Evolutionary conservation across 2,797 vertebrate species (phyloP).

Genomic region (Chlorospingus semifuscus): DNA sequence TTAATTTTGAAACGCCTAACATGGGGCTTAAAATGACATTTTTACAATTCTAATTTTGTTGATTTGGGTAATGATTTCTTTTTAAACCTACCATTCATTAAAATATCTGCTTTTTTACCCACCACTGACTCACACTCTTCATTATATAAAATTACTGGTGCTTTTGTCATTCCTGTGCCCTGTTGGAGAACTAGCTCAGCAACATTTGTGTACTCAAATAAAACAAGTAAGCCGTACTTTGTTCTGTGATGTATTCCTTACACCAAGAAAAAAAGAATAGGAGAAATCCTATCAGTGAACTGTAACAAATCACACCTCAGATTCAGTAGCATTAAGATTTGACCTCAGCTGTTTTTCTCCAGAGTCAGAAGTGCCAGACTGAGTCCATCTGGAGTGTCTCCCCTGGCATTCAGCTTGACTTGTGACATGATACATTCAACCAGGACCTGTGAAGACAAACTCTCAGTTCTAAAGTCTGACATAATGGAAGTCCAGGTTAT

Average conservation of each 20-base stretch:
- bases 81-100: constrained; percentile 26
- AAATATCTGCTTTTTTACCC: background rate
- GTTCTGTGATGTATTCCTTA: background rate
- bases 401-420: constrained; percentile 26
- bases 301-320: constrained; percentile 2
- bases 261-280: background rate
- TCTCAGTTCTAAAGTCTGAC: background rate
- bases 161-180: constrained; percentile 2
- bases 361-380: constrained; percentile 11
- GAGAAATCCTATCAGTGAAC: background rate
- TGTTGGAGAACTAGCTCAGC: constrained; percentile 15
- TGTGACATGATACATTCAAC: background rate
- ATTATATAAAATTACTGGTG: constrained; percentile 30
- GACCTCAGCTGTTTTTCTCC: background rate
- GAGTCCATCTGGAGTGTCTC: constrained; percentile 44
- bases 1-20: constrained; percentile 34
- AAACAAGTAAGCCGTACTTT: background rate
- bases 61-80: constrained; percentile 7
- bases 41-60: constrained; percentile 11
- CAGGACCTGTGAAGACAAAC: background rate
- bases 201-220: background rate
- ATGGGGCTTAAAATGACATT: constrained; percentile 21
- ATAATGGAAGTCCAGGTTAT: background rate
- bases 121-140: constrained; percentile 6
- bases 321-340: background rate